These are phyloP conservation scores for Crotalus tigris DNA, from an alignment of 2,113 vertebrate genomes.

Conservation along the genomic window DNA sequence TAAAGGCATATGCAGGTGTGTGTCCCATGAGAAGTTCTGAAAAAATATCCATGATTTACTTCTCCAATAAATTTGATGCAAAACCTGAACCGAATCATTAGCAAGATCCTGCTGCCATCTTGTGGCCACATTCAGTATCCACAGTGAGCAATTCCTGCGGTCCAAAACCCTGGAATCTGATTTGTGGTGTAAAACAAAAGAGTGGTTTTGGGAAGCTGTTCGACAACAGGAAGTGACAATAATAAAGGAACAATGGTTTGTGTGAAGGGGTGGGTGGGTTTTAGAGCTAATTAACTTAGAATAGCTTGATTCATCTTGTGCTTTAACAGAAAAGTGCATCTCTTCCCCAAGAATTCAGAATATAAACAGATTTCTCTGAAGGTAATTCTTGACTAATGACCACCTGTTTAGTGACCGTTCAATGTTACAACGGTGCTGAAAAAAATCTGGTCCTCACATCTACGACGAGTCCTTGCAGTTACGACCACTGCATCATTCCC, in stretches of 20 bases:
- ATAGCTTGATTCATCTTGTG: background rate
- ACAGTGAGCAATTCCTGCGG: background rate
- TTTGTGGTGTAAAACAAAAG: background rate
- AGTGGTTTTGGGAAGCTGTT: background rate
- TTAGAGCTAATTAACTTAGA: background rate
- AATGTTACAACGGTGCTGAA: no score
- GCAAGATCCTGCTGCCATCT: background rate
- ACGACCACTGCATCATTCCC: background rate
- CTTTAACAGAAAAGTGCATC: background rate
- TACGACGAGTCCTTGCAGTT: background rate
- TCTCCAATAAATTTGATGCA: background rate
- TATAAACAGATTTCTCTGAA: background rate
- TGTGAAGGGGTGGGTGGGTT: background rate
- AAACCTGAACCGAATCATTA: background rate
- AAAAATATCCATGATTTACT: background rate
- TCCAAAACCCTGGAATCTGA: background rate
- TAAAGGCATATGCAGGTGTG: background rate
- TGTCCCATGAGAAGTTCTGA: background rate
- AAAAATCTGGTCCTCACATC: no score
- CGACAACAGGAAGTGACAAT: background rate
- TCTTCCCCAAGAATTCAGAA: background rate
- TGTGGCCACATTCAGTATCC: background rate
- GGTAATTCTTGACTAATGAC: background rate
- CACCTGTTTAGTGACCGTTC: no score
- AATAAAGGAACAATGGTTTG: background rate